Conservation (phyloP, 2,888 invertebrate genomes). For the Neria commutata region DNA sequence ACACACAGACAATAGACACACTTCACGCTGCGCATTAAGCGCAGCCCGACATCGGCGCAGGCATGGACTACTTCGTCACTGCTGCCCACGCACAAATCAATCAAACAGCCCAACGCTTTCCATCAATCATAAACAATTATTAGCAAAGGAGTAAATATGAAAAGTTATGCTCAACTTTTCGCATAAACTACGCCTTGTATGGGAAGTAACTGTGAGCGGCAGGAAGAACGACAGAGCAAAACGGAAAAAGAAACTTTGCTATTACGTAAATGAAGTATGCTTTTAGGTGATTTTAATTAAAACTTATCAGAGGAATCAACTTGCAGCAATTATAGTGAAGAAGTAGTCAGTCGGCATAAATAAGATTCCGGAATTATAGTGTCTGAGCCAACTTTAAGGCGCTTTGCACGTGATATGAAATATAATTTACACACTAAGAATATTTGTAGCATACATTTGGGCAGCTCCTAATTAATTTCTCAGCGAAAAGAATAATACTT, state of each 20-base stretch:
- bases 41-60: neutral
- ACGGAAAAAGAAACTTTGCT: neutral
- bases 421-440: no score
- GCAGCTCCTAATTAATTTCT: constrained; percentile 6
- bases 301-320: neutral
- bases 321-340: no score
- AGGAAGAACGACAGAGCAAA: neutral
- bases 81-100: neutral
- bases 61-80: neutral
- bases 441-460: constrained; percentile 33
- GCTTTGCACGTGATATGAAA: no score
- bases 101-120: neutral
- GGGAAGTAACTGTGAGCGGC: neutral
- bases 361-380: no score
- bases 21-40: neutral
- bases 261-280: neutral
- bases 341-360: neutral
- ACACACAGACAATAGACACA: neutral
- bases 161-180: neutral
- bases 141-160: neutral
- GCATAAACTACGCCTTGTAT: neutral
- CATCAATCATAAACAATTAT: constrained; percentile 2
- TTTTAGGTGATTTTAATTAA: neutral
- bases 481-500: no score
- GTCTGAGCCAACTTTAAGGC: no score